These are phyloP conservation scores for Oconnorella tubifera DNA, from an alignment of 2,888 invertebrate genomes.

Conservation along the genomic window DNA sequence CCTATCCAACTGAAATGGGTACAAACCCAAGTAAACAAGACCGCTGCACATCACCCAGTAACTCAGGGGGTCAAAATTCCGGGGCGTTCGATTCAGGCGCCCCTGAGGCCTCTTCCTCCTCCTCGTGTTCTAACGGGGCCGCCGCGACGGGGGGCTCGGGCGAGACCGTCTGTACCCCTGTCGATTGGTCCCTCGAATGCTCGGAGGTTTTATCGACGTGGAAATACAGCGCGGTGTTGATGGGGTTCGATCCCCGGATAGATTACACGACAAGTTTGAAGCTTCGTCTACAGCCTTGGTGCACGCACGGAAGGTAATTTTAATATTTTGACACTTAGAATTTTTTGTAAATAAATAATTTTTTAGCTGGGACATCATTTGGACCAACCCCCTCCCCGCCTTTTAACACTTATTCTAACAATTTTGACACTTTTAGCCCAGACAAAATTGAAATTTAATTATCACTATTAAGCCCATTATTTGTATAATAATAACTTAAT, in stretches of 20 bases:
- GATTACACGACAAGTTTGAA: slow-evolving; percentile 38
- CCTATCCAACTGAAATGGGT: too few species aligned
- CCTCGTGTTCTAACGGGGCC: background rate
- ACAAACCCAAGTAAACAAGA: background rate
- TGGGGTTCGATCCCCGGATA: slow-evolving; percentile 38
- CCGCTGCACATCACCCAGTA: background rate
- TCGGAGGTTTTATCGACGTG: slow-evolving; percentile 31
- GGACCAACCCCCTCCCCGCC: too few species aligned
- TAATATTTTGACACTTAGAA: background rate
- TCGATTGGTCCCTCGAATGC: slow-evolving; percentile 16
- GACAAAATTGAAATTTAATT: too few species aligned
- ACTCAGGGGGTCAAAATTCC: background rate
- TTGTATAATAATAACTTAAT: too few species aligned
- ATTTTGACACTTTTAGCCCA: too few species aligned
- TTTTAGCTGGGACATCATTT: too few species aligned
- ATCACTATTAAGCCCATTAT: too few species aligned
- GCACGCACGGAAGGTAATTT: slow-evolving; percentile 28
- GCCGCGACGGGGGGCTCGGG: background rate
- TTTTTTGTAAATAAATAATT: too few species aligned
- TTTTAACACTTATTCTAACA: too few species aligned
- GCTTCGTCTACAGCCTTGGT: slow-evolving; percentile 38
- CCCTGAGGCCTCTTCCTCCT: background rate
- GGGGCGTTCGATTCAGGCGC: background rate
- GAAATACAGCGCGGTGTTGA: slow-evolving; percentile 38
- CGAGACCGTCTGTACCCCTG: background rate